These are phyloP conservation scores for Coranthus polyacanthus DNA, from an alignment of 2,797 vertebrate genomes.

Conservation along the genomic window DNA sequence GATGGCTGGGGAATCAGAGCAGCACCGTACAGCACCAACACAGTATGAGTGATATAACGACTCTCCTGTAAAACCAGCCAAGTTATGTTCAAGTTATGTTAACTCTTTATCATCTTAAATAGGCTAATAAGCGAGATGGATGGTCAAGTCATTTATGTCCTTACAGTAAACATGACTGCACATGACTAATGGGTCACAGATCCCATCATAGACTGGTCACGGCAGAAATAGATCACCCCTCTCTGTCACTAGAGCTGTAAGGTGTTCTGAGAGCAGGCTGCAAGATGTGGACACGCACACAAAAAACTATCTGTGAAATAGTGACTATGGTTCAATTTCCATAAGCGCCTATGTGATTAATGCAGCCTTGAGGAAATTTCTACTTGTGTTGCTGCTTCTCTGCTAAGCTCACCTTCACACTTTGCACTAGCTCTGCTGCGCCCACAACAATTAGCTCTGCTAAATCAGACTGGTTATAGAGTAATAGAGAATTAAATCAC, in stretches of 20 bases:
- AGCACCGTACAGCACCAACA: constrained; percentile 38
- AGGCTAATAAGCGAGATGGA: constrained; percentile 49
- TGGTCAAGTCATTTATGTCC: constrained; percentile 77
- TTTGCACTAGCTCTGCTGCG: constrained; percentile 40
- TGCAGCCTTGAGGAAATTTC: constrained; percentile 27
- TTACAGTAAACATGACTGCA: constrained; percentile 76
- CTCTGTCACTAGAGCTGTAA: constrained; percentile 39
- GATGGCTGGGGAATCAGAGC: constrained; percentile 63
- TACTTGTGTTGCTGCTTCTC: constrained; percentile 20
- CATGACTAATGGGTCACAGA: constrained; percentile 66
- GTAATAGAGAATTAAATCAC: constrained; percentile 45
- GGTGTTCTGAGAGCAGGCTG: constrained; percentile 35
- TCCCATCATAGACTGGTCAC: constrained; percentile 68
- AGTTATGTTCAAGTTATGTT: constrained; percentile 46
- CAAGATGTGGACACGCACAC: too few species aligned
- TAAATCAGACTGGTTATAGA: constrained; percentile 63
- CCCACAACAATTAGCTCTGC: constrained; percentile 70
- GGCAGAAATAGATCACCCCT: constrained; percentile 73
- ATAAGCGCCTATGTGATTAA: constrained; percentile 28
- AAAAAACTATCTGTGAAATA: too few species aligned
- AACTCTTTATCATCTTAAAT: constrained; percentile 31
- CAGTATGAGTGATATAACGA: constrained; percentile 50
- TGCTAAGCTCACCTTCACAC: constrained; percentile 54
- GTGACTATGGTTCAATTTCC: constrained; percentile 26
- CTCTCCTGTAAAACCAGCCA: constrained; percentile 53